phyloP scores from a whole-genome alignment of 2,113 vertebrate genomes.

The Erpornis zantholeuca region DNA sequence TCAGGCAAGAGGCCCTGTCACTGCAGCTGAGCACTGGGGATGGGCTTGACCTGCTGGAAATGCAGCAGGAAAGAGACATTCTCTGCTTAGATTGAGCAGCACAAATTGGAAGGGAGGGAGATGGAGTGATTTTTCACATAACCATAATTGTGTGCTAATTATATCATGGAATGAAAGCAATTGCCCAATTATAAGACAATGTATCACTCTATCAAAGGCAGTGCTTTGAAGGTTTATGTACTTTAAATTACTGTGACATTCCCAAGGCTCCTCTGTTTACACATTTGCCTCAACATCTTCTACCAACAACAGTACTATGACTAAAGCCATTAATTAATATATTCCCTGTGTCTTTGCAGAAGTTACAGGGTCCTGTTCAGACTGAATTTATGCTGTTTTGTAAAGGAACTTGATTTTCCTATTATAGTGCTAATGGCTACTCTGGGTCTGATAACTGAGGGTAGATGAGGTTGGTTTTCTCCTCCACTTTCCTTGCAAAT shows the following conservation, averaged over 20 bases:
- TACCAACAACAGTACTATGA: slow-evolving; percentile 32
- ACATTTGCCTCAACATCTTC: slow-evolving; percentile 59
- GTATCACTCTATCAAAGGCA: slow-evolving; percentile 58
- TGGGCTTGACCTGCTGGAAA: not conserved
- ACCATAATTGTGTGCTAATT: slow-evolving; percentile 64
- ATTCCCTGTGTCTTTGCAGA: slow-evolving; percentile 21
- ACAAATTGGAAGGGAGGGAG: slow-evolving; percentile 47
- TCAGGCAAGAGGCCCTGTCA: not conserved
- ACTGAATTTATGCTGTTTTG: not conserved
- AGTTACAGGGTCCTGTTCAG: not conserved
- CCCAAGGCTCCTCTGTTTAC: slow-evolving; percentile 64
- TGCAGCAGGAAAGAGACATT: not conserved
- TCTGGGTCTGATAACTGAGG: not conserved
- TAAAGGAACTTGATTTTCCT: not conserved
- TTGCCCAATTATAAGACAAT: slow-evolving; percentile 62
- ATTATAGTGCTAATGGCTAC: not conserved
- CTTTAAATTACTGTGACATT: slow-evolving; percentile 64
- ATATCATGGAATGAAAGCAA: slow-evolving; percentile 63
- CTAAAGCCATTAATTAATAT: slow-evolving; percentile 48
- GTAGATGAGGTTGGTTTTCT: not conserved
- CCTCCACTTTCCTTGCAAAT: not conserved
- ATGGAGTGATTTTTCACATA: slow-evolving; percentile 55
- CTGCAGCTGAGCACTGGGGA: not conserved
- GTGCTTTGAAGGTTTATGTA: slow-evolving; percentile 57
- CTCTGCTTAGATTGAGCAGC: slow-evolving; percentile 35